Evolutionary conservation across 2,888 invertebrate species (phyloP).

Genomic region (Protula sp.): DNA sequence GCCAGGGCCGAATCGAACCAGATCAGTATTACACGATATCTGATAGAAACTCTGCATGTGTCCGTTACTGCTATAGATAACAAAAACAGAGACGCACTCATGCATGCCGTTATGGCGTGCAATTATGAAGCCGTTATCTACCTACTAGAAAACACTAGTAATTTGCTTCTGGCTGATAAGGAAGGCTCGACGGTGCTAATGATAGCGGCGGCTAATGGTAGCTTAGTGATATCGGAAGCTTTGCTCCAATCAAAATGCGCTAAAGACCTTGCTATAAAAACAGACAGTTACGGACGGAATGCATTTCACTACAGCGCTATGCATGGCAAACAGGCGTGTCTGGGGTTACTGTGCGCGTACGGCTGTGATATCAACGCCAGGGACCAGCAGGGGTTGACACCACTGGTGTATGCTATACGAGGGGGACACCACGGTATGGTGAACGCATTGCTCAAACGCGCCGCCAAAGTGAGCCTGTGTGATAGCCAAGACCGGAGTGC

Average conservation of each 20-base stretch:
- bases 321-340: conserved; percentile 8
- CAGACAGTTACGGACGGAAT: conserved; percentile 18
- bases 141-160: conserved; percentile 13
- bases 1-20: neutral
- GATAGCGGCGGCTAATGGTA: conserved; percentile 14
- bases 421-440: conserved; percentile 14
- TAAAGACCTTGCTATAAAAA: conserved; percentile 7
- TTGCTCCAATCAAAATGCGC: conserved; percentile 18
- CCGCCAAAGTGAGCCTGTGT: conserved; percentile 9
- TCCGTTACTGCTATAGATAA: conserved; percentile 14
- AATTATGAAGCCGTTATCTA: conserved; percentile 14
- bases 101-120: conserved; percentile 23
- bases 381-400: conserved; percentile 18
- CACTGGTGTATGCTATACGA: conserved; percentile 23
- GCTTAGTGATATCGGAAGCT: conserved; percentile 10
- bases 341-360: conserved; percentile 3
- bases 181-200: conserved; percentile 18
- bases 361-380: conserved; percentile 8
- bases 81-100: conserved; percentile 16
- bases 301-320: conserved; percentile 23
- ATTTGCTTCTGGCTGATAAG: neutral
- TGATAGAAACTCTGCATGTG: conserved; percentile 20
- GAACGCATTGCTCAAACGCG: conserved; percentile 14
- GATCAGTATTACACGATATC: conserved; percentile 13
- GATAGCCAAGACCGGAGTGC: conserved; percentile 20